phyloP scores from a whole-genome alignment of 2,797 vertebrate genomes.

The Leuciscus waleckii region DNA sequence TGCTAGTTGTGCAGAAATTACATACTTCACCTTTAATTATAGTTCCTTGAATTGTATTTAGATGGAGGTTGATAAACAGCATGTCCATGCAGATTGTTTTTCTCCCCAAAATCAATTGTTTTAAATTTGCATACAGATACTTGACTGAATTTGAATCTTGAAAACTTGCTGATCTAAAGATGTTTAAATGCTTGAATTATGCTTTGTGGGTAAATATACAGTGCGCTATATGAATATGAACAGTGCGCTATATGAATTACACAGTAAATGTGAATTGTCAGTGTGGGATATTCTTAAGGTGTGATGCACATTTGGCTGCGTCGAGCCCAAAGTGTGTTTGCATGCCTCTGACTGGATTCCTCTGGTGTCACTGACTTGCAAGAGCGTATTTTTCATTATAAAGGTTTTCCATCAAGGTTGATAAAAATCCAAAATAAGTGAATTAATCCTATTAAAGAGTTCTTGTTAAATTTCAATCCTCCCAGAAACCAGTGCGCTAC shows the following conservation, averaged over 20 bases:
- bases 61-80: background rate
- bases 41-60: background rate
- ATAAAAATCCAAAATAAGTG: background rate
- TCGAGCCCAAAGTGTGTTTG: background rate
- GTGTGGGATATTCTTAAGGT: background rate
- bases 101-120: background rate
- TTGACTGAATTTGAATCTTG: background rate
- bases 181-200: background rate
- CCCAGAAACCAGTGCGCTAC: conserved; percentile 92
- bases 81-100: background rate
- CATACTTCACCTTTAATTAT: background rate
- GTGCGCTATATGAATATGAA: too few relatives aligned
- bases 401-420: background rate
- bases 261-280: background rate
- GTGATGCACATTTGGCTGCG: background rate
- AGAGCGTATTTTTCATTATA: background rate
- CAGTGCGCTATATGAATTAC: background rate
- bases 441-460: background rate
- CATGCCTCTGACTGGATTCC: conserved; percentile 27
- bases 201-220: background rate
- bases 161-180: conserved; percentile 3
- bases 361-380: conserved; percentile 21
- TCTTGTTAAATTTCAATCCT: background rate
- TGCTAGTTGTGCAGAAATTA: background rate
- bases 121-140: background rate